Base-by-base conservation (phyloP, 1,140 invertebrate genomes). In the Hesperophylax magnus region DNA sequence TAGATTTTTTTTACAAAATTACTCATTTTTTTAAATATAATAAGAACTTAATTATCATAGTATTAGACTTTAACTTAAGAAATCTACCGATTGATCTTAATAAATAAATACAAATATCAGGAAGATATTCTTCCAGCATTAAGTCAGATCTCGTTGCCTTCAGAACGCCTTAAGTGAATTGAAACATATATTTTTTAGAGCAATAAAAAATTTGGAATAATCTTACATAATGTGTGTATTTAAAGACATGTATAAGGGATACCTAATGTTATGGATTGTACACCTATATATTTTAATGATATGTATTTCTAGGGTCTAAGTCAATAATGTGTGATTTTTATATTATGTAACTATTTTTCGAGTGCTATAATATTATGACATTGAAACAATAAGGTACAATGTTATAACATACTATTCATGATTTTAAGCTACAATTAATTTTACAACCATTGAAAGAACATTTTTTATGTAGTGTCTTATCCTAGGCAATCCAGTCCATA, bases 141-240 rank as follows among this genome's bases (percentile, higher is more conserved):
- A 67, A 67, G 63, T 31, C 63, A 31, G 39, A 31, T 67, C 63
- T 67, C n/a, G 63, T 67, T 67, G 63, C 63, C 63, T 67, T 67
- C 63, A 67, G 24, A 67, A 67, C 17, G 63, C 63, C 63, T 67
- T 67, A 17, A 67, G 39, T 47, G 39, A 47, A 47, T 47, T 47
- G 39, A 47, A 47, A 47, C 11, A 8, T 18, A 61, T 61, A 61
- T 61, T 22, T 61, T 22, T 24, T 22, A 24, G 20, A 60, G 6
- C 3, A 11, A 47, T 1, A 47, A 14, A 14, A 47, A 47, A 47
- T 14, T 11, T 47, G 39, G 39, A 24, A 61, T 20, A 61, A 24
- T 61, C 6, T 61, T 61, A 61, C 24, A 18, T 18, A 8, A 8
- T 56, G 17, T 56, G 20, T 56, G 14, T 17, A 56, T 56, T n/a